phyloP scores from a whole-genome alignment of 1,140 invertebrate species.

The Ptiloglossa arizonensis region DNA sequence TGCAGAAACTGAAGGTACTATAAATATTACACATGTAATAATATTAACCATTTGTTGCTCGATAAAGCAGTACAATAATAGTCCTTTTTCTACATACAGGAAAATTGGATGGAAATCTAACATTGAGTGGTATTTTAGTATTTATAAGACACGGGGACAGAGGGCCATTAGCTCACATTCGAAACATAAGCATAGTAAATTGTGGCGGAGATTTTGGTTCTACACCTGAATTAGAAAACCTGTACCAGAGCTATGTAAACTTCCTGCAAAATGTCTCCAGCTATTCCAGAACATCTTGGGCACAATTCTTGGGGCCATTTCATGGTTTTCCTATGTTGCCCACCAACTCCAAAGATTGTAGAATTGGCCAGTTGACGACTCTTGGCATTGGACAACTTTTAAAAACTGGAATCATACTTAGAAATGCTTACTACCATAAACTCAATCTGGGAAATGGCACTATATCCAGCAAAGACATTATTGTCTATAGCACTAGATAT shows the following conservation, averaged over 20 bases:
- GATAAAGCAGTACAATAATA: not conserved
- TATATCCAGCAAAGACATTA: conserved; percentile 83
- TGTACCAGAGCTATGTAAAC: conserved; percentile 73
- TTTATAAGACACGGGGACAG: conserved; percentile 94
- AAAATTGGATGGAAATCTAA: conserved; percentile 84
- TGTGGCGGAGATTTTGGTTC: conserved; percentile 85
- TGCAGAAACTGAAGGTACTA: conserved; percentile 86
- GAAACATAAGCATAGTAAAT: conserved; percentile 88
- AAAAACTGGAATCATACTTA: conserved; percentile 88
- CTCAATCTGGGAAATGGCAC: conserved; percentile 81
- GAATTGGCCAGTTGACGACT: conserved; percentile 82
- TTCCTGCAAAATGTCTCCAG: conserved; percentile 75
- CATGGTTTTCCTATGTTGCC: conserved; percentile 91
- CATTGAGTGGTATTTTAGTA: conserved; percentile 89
- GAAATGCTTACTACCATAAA: conserved; percentile 86
- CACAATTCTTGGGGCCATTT: conserved; percentile 89
- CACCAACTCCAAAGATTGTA: conserved; percentile 78
- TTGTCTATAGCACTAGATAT: conserved; percentile 91
- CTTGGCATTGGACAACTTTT: conserved; percentile 89
- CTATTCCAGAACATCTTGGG: conserved; percentile 84
- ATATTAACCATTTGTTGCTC: not conserved
- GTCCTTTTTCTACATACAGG: conserved; percentile 75
- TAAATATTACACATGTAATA: conserved; percentile 10
- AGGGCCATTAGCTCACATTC: conserved; percentile 90
- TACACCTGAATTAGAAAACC: conserved; percentile 76